Evolutionary conservation across 2,113 vertebrate genomes (phyloP), one percentile per base, ranked within the genome.

Genomic region (Odontesthes bonariensis): DNA sequence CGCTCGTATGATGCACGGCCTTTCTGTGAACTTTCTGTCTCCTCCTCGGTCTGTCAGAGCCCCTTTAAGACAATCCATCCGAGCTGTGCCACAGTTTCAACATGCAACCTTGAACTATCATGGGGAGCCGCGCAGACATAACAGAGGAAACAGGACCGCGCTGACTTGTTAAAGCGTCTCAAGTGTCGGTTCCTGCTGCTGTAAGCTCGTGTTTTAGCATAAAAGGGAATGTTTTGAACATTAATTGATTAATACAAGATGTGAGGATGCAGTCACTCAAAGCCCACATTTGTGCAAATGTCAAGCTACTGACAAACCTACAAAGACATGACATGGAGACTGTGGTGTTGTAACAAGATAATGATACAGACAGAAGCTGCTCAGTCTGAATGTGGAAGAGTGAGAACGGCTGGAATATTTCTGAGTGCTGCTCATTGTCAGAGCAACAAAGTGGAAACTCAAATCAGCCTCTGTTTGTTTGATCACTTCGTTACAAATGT

Each of bases 101-200:
- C 19, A 1, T 1, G 8, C 6, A 17, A 69, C 86, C 82, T 84
- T 86, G 82, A 88, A 32, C 81, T 51, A 12, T 84, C 75, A 71
- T 62, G 38, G 40, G 35, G 44, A 79, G 62, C 52, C 23, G 3
- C 0, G 73, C 42, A 87, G 81, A 85, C 83, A 62, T 35, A 84
- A 82, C 73, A 83, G 58, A 84, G 54, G 51, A 46, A 62, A 20
- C 68, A 0, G 20, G 33, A 33, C 19, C 0, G 57, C 33, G 1
- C 51, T 31, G 59, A 23, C 35, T 23, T 27, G 19, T 68, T n/a
- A 55, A 16, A 53, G 22, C 53, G 59, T 62, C 65, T 73, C 53
- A 3, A 7, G 13, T 53, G 6, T 47, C 49, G 20, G 55, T 35
- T 32, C 49, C 32, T 3, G 63, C 9, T 23, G 17, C 32, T 20